phyloP scores from a whole-genome alignment of 2,797 vertebrate genomes.

The Cossypha caffra region DNA sequence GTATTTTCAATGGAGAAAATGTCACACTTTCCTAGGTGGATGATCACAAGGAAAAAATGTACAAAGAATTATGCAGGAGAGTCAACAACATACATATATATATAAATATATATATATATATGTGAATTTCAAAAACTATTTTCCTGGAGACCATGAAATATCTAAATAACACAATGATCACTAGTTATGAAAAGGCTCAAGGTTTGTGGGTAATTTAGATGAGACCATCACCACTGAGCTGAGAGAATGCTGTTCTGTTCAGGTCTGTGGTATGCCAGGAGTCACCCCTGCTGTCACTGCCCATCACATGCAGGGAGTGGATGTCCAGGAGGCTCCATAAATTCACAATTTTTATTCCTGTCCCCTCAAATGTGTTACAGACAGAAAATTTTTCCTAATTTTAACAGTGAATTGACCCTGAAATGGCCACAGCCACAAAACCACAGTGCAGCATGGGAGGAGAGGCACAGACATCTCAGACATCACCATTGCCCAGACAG shows the following conservation, averaged over 20 bases:
- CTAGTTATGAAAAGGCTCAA: neutral
- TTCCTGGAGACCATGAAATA: neutral
- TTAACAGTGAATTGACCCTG: neutral
- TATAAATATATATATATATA: rapidly evolving
- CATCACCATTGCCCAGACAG: rapidly evolving
- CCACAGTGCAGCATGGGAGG: neutral
- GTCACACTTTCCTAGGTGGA: neutral
- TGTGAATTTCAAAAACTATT: neutral
- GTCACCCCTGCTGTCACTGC: neutral
- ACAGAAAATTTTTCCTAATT: neutral
- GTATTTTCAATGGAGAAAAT: neutral
- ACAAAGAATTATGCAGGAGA: neutral
- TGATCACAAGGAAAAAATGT: neutral
- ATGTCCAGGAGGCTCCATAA: neutral
- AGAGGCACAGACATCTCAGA: neutral
- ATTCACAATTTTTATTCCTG: neutral
- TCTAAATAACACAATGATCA: neutral
- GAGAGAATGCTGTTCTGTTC: neutral
- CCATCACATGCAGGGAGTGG: rapidly evolving
- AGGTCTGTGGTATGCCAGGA: rapidly evolving
- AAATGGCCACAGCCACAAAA: neutral
- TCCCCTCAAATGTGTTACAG: neutral
- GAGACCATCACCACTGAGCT: neutral
- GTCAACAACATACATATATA: neutral
- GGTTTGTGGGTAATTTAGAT: neutral